Percentiles rank a stretch among this genome's conserved stretches.
Conservation (phyloP, 2,888 invertebrate genomes). For the Rugalucina vietnamica region DNA sequence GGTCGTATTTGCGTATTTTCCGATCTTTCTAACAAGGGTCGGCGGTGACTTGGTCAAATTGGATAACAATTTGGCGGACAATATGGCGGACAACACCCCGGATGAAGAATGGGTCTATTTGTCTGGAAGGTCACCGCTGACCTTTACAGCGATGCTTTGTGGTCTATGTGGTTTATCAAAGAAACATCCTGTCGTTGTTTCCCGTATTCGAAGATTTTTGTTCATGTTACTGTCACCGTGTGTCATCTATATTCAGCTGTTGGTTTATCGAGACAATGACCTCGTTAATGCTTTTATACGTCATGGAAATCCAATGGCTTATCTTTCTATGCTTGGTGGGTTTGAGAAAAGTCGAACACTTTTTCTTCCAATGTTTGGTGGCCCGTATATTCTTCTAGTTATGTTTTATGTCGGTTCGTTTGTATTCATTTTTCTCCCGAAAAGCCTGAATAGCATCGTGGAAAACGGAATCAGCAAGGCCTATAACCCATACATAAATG, state of each 20-base stretch:
- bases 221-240: slow-evolving; percentile 27
- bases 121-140: slow-evolving; percentile 38
- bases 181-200: slow-evolving; percentile 24
- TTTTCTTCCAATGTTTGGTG: slow-evolving; percentile 48
- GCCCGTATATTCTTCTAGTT: slow-evolving; percentile 37
- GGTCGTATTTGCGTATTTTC: slow-evolving; percentile 43
- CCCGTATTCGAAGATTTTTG: slow-evolving; percentile 31
- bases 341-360: slow-evolving; percentile 39
- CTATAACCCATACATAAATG: neutral
- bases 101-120: slow-evolving; percentile 30
- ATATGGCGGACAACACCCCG: neutral
- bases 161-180: slow-evolving; percentile 39
- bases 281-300: slow-evolving; percentile 33
- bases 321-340: slow-evolving; percentile 51
- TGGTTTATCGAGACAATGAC: slow-evolving; percentile 23
- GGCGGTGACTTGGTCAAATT: neutral
- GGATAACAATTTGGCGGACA: neutral
- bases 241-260: slow-evolving; percentile 36
- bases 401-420: slow-evolving; percentile 27
- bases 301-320: slow-evolving; percentile 44
- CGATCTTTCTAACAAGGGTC: slow-evolving; percentile 27
- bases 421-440: slow-evolving; percentile 38
- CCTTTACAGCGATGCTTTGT: slow-evolving; percentile 19
- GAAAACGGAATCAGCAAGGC: slow-evolving; percentile 23
- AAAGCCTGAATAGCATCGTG: slow-evolving; percentile 13